Percentiles rank a stretch among this genome's conserved stretches.
Conservation (phyloP, 2,113 vertebrate genomes). For the Pterocles orientalis region DNA sequence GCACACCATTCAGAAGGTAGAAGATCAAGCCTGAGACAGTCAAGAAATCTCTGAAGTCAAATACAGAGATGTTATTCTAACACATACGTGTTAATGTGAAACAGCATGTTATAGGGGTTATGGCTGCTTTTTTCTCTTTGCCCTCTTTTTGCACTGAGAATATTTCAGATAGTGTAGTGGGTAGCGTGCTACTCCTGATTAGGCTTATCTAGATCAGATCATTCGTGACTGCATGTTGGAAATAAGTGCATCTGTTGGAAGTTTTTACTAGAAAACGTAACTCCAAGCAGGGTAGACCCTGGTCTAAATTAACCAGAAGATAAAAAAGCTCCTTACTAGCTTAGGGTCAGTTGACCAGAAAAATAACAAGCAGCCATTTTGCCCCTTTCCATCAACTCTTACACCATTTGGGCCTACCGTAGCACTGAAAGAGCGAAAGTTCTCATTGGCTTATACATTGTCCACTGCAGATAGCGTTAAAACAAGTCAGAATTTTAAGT, state of each 20-base stretch:
- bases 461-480: neutral
- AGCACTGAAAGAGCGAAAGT: neutral
- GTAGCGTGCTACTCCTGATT: neutral
- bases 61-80: neutral
- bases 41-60: slow-evolving; percentile 8
- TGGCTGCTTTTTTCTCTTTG: neutral
- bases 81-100: slow-evolving; percentile 19
- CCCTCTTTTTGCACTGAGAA: neutral
- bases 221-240: neutral
- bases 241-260: neutral
- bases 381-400: neutral
- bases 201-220: neutral
- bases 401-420: neutral
- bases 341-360: neutral
- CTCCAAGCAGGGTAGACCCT: neutral
- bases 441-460: neutral
- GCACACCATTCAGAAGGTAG: neutral
- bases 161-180: neutral
- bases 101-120: neutral
- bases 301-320: neutral
- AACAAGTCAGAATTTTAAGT: neutral
- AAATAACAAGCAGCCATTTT: neutral
- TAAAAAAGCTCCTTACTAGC: neutral
- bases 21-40: neutral
- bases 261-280: neutral